Base-by-base conservation (phyloP, 2,113 vertebrate genomes). In the Macroglossus sobrinus region DNA sequence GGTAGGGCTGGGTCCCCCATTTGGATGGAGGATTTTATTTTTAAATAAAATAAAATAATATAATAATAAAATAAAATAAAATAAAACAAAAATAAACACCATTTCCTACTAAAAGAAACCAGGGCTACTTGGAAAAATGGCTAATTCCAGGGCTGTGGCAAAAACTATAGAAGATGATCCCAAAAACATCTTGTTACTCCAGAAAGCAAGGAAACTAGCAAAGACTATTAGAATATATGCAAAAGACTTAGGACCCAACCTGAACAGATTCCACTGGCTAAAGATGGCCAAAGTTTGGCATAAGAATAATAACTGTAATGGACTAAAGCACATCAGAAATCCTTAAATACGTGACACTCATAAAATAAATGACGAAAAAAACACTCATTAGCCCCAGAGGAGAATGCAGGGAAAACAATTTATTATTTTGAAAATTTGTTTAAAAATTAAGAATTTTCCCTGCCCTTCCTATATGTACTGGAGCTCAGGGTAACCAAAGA, bases 211-310 rank as follows among this genome's bases (percentile, higher is more conserved):
- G 40, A 28, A 78, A 35, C 16, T 22, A 35, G 38, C 47, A n/a
- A 80, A 24, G 45, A 45, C 55, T 24, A 3, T 22, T 0, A 26
- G 66, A 26, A 12, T 2, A 26, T 5, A 1, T 28, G 12, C 38
- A 14, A n/a, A 66, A 82, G 71, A 53, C 50, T 35, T 15, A 35
- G 21, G 28, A 43, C 4, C 53, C 15, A 26, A 40, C 26, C 45
- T 61, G 38, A n/a, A 12, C 2, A 88, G 43, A 76, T 55, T 40
- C 28, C 26, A 15, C 2, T 28, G 12, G 80, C n/a, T 63, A 28
- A 3, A 26, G 13, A 24, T 1, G 33, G 33, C 74, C 35, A 19
- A 38, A 15, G 55, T 15, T 1, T 4, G 10, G 74, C 64, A 24
- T 3, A 26, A 40, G 24, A 2, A 30, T 6, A 26, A 12, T 33